Conservation (phyloP, 2,797 vertebrate genomes). For the Poliocrania exsul region DNA sequence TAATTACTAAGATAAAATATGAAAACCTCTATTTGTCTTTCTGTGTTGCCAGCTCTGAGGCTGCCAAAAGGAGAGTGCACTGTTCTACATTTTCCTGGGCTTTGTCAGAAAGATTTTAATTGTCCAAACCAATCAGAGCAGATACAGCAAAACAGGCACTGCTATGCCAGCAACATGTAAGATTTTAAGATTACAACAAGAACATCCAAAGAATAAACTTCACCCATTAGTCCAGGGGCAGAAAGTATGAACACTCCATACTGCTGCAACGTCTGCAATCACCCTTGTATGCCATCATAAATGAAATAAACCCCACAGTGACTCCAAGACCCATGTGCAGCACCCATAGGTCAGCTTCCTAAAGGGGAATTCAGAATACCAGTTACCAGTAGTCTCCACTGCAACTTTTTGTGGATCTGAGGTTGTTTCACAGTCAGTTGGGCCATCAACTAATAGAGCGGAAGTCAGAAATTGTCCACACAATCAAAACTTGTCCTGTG, state of each 20-base stretch:
- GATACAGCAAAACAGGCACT: background rate
- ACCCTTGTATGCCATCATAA: background rate
- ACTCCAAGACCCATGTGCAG: background rate
- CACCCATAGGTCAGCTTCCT: background rate
- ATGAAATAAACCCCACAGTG: background rate
- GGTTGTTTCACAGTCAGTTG: background rate
- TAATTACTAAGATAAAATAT: constrained; percentile 55
- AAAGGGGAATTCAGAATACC: background rate
- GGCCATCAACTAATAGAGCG: background rate
- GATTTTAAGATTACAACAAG: background rate
- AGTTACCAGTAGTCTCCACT: background rate
- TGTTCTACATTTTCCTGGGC: background rate
- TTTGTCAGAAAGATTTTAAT: background rate
- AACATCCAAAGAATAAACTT: background rate
- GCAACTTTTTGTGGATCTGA: background rate
- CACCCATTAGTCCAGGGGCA: background rate
- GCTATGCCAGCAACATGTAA: background rate
- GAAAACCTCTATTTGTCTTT: constrained; percentile 48
- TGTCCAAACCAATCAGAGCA: background rate
- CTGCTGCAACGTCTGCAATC: background rate
- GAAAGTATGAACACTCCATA: background rate
- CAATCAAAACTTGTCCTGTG: background rate
- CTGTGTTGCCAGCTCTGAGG: background rate
- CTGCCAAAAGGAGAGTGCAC: background rate
- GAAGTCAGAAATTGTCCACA: background rate